Base-by-base conservation (phyloP, 2,888 invertebrate genomes). In the Cheilosia scutellata region DNA sequence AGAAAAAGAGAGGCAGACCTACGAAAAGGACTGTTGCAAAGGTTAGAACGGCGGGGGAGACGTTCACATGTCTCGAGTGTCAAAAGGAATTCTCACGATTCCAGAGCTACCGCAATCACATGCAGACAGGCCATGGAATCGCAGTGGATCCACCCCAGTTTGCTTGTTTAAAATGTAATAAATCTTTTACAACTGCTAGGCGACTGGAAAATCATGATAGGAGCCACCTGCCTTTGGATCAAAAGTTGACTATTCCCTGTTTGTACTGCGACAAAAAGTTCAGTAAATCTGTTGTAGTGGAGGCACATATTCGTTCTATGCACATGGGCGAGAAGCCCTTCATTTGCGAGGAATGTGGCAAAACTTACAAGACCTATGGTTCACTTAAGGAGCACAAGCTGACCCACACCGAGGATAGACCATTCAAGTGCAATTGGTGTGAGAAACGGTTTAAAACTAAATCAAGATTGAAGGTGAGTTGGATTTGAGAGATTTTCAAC, bases 321-420 rank as follows among this genome's bases (percentile, higher is more conserved):
- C 92, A 92, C 71, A 88, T 90, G 2, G 91, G 91, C 42, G 89
- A 89, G 11, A 91, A 93, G 70, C 93, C 93, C 0, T 93, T 90
- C 79, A 91, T 93, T 13, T 93, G 93, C 82, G 93, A 93, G 76
- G 91, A 92, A 74, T 93, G 93, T 87, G 93, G 93, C 0, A 92
- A 93, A 70, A 91, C 92, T 11, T 91, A 93, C 20, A 93, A 93
- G 37, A 93, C 93, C 4, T 92, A 92, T 57, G 93, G 93, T 1
- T 93, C 93, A 1, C 88, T 93, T 0, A 93, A 92, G 47, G 93
- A 93, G 82, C 93, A 94, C 88, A 91, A 93, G 77, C 90, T 93
- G 5, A 93, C 92, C 2, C 93, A 94, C 82, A 93, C 92, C 16
- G 92, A 93, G 2, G 93, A 92, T 5, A 91, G 92, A 3, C 93